These are phyloP conservation scores for Danaus chrysippus DNA, from an alignment of 2,888 invertebrate species.

Conservation along the genomic window DNA sequence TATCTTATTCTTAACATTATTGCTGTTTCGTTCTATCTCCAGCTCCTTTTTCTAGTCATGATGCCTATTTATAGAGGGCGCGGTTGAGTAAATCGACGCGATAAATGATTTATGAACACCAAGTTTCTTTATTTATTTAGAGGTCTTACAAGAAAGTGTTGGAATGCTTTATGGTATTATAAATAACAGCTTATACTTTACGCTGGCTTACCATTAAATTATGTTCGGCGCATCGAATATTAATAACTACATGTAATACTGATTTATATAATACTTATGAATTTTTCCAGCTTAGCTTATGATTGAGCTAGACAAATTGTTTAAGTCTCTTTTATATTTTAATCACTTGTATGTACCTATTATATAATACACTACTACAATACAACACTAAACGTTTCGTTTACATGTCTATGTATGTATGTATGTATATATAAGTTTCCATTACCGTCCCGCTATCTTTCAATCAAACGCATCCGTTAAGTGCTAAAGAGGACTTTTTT, in stretches of 20 bases:
- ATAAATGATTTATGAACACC: constrained; percentile 40
- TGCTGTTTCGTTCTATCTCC: constrained; percentile 47
- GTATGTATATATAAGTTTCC: neutral
- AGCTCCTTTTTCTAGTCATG: constrained; percentile 46
- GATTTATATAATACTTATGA: neutral
- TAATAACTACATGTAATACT: constrained; percentile 1
- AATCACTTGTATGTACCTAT: no score
- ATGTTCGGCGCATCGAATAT: neutral
- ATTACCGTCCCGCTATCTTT: constrained; percentile 36
- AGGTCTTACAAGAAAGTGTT: constrained; percentile 27
- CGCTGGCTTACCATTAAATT: neutral
- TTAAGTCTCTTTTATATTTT: no score
- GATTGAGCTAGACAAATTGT: no score
- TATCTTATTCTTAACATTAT: constrained; percentile 50
- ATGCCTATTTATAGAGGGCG: constrained; percentile 30
- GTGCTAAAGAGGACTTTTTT: constrained; percentile 54
- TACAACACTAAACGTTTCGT: no score
- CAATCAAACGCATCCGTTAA: constrained; percentile 47
- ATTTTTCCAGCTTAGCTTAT: neutral
- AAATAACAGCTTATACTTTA: constrained; percentile 15
- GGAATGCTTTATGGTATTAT: constrained; percentile 25
- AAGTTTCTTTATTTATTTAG: constrained; percentile 24
- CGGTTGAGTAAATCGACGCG: constrained; percentile 39
- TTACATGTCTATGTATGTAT: neutral
- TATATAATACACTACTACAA: no score